Percentiles rank a stretch among this genome's conserved stretches.
phyloP scores from a whole-genome alignment of 2,888 invertebrate species.

The Dorcus parallelipipedus region DNA sequence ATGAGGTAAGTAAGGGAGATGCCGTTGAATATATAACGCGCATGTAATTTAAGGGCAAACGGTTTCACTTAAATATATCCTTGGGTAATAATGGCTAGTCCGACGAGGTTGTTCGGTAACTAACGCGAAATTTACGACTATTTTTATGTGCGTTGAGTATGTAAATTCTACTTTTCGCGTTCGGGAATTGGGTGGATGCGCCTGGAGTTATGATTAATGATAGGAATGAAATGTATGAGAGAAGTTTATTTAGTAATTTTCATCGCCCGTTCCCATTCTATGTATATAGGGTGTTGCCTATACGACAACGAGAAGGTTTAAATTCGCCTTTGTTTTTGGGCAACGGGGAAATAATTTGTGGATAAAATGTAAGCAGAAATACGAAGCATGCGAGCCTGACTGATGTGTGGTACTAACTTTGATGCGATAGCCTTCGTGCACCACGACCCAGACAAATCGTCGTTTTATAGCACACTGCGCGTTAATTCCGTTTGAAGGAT shows the following conservation, averaged over 20 bases:
- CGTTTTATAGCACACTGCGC: constrained; percentile 43
- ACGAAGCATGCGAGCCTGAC: constrained; percentile 26
- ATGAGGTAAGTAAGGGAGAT: not conserved
- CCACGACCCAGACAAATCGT: constrained; percentile 41
- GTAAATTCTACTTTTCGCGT: not conserved
- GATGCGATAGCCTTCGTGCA: constrained; percentile 25
- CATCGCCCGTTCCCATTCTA: too few species aligned
- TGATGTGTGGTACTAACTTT: constrained; percentile 36
- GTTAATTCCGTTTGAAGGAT: constrained; percentile 47
- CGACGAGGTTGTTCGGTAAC: not conserved
- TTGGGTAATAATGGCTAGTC: not conserved
- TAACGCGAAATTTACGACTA: not conserved
- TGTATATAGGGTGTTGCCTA: too few species aligned
- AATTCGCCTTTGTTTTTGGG: too few species aligned
- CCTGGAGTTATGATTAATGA: not conserved
- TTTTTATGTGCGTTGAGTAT: not conserved
- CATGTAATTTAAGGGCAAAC: not conserved
- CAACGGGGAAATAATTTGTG: not conserved
- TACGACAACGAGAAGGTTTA: too few species aligned
- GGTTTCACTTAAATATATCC: too few species aligned
- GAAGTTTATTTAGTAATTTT: not conserved
- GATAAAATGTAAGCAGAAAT: constrained; percentile 7
- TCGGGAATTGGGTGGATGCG: not conserved
- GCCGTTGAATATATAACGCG: not conserved
- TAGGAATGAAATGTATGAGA: not conserved